A percentile compares a stretch with the other conserved stretches of the same genome.
phyloP scores from a whole-genome alignment of 2,888 invertebrate genomes.

The Cephus nigrinus region DNA sequence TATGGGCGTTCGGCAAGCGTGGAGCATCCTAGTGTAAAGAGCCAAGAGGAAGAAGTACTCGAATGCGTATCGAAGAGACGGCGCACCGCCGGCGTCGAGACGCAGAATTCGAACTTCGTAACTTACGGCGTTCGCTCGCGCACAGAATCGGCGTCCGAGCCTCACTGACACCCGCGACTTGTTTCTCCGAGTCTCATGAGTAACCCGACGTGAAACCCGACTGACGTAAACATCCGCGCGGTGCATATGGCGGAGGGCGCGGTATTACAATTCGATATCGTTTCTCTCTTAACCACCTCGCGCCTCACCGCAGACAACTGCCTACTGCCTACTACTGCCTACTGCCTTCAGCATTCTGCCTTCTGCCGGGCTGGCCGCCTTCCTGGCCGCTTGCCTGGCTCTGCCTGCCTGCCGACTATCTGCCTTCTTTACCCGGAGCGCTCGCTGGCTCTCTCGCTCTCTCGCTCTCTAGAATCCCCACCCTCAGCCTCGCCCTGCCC shows the following conservation, averaged over 20 bases:
- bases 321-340: no score
- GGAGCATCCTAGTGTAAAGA: not conserved
- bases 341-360: not conserved
- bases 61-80: not conserved
- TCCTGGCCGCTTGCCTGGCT: not conserved
- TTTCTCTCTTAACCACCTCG: not conserved
- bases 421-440: not conserved
- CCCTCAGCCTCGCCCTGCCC: not conserved
- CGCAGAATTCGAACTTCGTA: not conserved
- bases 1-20: not conserved
- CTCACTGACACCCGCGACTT: not conserved
- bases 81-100: not conserved
- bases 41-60: not conserved
- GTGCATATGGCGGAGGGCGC: not conserved
- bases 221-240: not conserved
- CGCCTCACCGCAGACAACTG: not conserved
- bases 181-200: not conserved
- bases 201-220: not conserved
- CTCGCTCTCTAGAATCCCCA: not conserved
- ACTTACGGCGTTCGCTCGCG: not conserved
- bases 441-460: conserved; percentile 12
- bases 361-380: not conserved
- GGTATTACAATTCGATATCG: not conserved
- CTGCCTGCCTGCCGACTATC: not conserved
- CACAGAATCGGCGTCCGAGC: not conserved